Percentiles rank a stretch among this genome's conserved stretches.
phyloP scores from a whole-genome alignment of 1,140 invertebrate genomes.

The Drosophila yakuba region DNA sequence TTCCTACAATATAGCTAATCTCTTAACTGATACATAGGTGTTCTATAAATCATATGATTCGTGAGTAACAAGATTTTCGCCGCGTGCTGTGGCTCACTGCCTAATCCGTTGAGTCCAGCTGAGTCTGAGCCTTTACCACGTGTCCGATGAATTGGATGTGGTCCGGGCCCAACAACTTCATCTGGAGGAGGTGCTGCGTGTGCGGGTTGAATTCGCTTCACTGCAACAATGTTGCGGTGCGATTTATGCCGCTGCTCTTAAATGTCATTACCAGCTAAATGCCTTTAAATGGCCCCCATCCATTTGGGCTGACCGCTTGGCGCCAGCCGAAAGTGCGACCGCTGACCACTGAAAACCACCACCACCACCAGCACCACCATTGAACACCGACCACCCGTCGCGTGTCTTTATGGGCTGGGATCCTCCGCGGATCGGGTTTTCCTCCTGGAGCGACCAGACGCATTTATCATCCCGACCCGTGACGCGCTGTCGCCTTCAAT shows the following conservation, averaged over 20 bases:
- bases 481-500: slow-evolving; percentile 76
- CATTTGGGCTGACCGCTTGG: slow-evolving; percentile 43
- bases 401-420: slow-evolving; percentile 7
- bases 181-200: slow-evolving; percentile 6
- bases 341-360: slow-evolving; percentile 15
- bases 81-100: slow-evolving; percentile 7
- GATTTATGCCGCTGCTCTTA: slow-evolving; percentile 60
- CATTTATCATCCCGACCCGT: slow-evolving; percentile 68
- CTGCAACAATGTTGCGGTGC: slow-evolving; percentile 53
- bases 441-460: slow-evolving; percentile 29
- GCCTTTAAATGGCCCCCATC: slow-evolving; percentile 77
- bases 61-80: background rate
- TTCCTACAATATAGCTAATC: background rate
- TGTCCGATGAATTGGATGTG: slow-evolving; percentile 27
- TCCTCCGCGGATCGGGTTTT: slow-evolving; percentile 33
- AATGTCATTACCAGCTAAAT: slow-evolving; percentile 74
- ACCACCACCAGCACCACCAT: slow-evolving; percentile 16
- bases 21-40: background rate
- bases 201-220: slow-evolving; percentile 21
- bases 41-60: background rate
- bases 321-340: slow-evolving; percentile 54
- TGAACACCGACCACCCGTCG: slow-evolving; percentile 28
- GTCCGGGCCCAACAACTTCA: slow-evolving; percentile 36
- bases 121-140: slow-evolving; percentile 37
- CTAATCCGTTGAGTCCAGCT: slow-evolving; percentile 16